A percentile compares a stretch with the other conserved stretches of the same genome.
These are phyloP conservation scores for Hyperoplus immaculatus DNA, from an alignment of 2,797 vertebrate species.

Conservation along the genomic window DNA sequence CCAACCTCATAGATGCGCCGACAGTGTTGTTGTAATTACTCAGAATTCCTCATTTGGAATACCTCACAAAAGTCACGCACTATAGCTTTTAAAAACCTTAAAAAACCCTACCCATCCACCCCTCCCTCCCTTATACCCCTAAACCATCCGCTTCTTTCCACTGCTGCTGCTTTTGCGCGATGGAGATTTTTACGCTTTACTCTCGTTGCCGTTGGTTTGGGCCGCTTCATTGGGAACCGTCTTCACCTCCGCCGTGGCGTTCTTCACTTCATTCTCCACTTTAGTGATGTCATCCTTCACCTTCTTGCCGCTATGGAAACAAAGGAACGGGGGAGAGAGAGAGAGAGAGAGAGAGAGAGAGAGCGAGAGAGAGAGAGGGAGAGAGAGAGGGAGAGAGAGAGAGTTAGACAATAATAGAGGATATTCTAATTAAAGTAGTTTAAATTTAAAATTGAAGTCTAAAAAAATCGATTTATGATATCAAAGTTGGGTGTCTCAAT, in stretches of 20 bases:
- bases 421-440: conserved; percentile 46
- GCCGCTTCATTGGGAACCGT: conserved; percentile 95
- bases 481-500: too few species aligned
- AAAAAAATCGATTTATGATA: too few species aligned
- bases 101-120: conserved; percentile 26
- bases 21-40: too few species aligned
- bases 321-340: conserved; percentile 23
- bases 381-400: background rate
- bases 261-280: conserved; percentile 88
- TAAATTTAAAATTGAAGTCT: too few species aligned
- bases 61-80: too few species aligned
- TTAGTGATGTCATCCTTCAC: conserved; percentile 90
- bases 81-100: conserved; percentile 31
- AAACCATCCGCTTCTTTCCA: conserved; percentile 15
- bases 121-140: conserved; percentile 20
- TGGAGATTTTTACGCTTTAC: conserved; percentile 93
- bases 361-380: conserved; percentile 21
- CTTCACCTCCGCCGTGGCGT: conserved; percentile 92
- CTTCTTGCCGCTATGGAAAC: conserved; percentile 84
- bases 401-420: conserved; percentile 17
- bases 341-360: conserved; percentile 15
- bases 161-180: conserved; percentile 3
- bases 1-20: too few species aligned
- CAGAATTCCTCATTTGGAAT: too few species aligned
- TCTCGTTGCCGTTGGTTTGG: conserved; percentile 94